A percentile compares a stretch with the other conserved stretches of the same genome.
These are phyloP conservation scores for Nesometra sesokonis DNA, from an alignment of 35 echinoderm and acorn worm species.

Conservation along the genomic window DNA sequence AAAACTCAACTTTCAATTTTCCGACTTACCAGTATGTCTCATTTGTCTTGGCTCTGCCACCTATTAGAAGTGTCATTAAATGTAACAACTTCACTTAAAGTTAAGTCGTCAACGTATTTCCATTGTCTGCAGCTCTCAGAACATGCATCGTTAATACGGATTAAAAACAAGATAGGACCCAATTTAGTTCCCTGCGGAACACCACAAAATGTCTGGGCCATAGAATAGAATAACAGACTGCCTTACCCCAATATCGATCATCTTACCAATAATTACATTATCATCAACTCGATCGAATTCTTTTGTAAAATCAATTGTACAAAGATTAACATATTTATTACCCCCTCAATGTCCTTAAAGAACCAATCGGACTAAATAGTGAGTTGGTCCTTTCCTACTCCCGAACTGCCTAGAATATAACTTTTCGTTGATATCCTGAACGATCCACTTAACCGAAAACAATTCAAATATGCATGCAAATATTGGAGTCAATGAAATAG, in stretches of 20 bases:
- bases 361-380: neutral
- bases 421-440: neutral
- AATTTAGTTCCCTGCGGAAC: conserved; percentile 20
- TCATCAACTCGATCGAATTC: neutral
- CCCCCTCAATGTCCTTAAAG: neutral
- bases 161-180: conserved; percentile 11
- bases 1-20: too few relatives aligned
- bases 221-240: neutral
- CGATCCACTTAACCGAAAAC: conserved; percentile 11
- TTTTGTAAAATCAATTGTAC: neutral
- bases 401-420: neutral
- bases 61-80: neutral
- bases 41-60: too few relatives aligned
- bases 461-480: conserved; percentile 12
- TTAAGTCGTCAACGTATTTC: too few relatives aligned
- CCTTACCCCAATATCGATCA: neutral
- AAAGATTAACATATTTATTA: neutral
- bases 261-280: neutral
- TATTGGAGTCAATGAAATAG: conserved; percentile 10
- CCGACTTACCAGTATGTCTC: too few relatives aligned
- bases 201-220: neutral
- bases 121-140: neutral
- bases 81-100: neutral
- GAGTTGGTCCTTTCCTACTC: conserved; percentile 5
- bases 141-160: conserved; percentile 11